Base-by-base conservation (phyloP, 1,140 invertebrate genomes). In the Pissodes strobi region DNA sequence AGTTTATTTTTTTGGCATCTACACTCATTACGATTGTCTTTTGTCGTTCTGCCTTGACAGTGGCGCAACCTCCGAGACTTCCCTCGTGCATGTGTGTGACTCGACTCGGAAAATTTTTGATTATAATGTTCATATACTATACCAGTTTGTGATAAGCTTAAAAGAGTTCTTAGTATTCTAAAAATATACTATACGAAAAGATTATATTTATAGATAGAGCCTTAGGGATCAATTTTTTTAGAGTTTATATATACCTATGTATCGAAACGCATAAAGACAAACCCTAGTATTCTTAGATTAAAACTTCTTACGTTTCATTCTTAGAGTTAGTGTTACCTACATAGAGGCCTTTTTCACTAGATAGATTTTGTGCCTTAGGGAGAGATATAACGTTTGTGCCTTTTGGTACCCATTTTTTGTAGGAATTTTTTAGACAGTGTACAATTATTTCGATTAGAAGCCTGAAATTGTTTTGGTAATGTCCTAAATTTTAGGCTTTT, bases 341-440 rank as follows among this genome's bases (percentile, higher is more conserved):
- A 63, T 21, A 53, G 61, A 65, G 63, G 55, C 63, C 56, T 65
- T 65, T 64, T 64, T 59, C 63, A 38, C 58, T 59, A 65, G 56
- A 53, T 64, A 64, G 62, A 57, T 59, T 51, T 59, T 53, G 63
- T 65, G 63, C 63, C 63, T 65, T 65, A 65, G 63, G 43, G 15
- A 56, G 45, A 58, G 30, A 58, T 58, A 65, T 64, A 62, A 65
- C 3, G 17, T 55, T 41, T 52, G 53, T 51, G 51, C 55, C 52
- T 65, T 65, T 65, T 48, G 48, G 63, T 64, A 59, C 55, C 46
- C 2, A n/a, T 51, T 58, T 49, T 49, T 58, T 41, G 10, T 56
- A 56, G 41, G 18, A 25, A 19, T 22, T 21, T 8, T 12, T 8
- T 12, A n/a, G 10, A 8, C 13, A 15, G 12, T 19, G 34, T 23